Evolutionary conservation across 2,888 invertebrate genomes (phyloP), one percentile per base, ranked within the genome.

Genomic region (Syritta pipiens): DNA sequence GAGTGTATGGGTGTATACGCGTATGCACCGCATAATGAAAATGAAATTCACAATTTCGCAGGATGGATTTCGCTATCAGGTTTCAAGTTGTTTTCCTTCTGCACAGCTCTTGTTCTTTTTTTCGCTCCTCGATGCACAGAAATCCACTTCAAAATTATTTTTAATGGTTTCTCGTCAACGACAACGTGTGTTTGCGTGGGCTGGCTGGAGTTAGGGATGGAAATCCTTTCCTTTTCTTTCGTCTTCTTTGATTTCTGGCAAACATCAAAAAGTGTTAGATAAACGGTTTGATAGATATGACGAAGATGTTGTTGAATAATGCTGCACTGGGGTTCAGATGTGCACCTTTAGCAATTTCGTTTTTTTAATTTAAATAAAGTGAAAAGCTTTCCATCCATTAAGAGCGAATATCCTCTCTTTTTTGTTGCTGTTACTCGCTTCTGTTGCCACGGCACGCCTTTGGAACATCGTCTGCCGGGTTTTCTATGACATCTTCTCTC

Each of bases 361-460:
- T 79, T n/a, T n/a, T 77, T 79, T 79, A 72, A 79, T 79, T 79
- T 72, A 72, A 67, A 79, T 72, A 79, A 79, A 79, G 65, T 79
- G 72, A 79, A 79, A 72, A 67, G 65, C 63, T 63, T 71, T 71
- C 42, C 53, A 51, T 65, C 59, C 51, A 71, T 76, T 71, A 76
- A 55, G 40, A 28, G 48, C 26, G 49, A 59, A 20, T 17, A 53
- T n/a, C 22, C 37, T 59, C 26, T 44, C 44, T 67, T 65, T 32
- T 35, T 9, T 17, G 35, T 53, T 44, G 9, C 26, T 14, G 30
- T 53, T 40, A 32, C 12, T 57, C 59, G 46, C 24, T 44, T 19
- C 14, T 3, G 22, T 14, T 59, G 51, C 22, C 35, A 32, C 26
- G 42, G 44, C 35, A 22, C 51, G 49, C 51, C 69, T 22, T 42